phyloP scores from a whole-genome alignment of 2,888 invertebrate genomes.

The Spisula subtruncata region DNA sequence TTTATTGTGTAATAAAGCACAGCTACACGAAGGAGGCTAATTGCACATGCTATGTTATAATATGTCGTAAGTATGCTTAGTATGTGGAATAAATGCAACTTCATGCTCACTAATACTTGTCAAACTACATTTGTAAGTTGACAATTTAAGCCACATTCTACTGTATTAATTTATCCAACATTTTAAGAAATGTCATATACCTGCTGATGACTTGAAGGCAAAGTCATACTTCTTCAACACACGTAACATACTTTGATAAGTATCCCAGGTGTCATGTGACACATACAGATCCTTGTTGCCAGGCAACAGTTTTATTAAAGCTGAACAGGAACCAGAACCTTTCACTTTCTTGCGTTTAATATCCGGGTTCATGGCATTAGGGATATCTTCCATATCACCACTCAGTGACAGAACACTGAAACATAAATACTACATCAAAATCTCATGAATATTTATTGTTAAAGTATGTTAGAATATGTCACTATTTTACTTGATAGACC shows the following conservation, averaged over 20 bases:
- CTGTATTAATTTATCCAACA: no score
- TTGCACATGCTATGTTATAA: no score
- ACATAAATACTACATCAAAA: not conserved
- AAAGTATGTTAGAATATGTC: no score
- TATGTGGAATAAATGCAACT: no score
- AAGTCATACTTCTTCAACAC: slow-evolving; percentile 95
- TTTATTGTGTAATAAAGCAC: no score
- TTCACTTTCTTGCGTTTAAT: slow-evolving; percentile 54
- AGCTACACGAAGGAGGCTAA: no score
- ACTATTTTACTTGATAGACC: no score
- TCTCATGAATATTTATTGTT: slow-evolving; percentile 43
- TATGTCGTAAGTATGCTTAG: no score
- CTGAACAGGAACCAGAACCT: slow-evolving; percentile 90
- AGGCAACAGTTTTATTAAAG: slow-evolving; percentile 91
- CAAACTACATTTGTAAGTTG: no score
- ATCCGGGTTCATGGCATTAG: slow-evolving; percentile 85
- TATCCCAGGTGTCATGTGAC: slow-evolving; percentile 94
- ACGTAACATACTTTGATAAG: slow-evolving; percentile 94
- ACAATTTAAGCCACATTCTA: no score
- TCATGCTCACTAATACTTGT: no score
- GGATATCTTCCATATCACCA: slow-evolving; percentile 93
- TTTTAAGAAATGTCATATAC: no score
- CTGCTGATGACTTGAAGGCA: slow-evolving; percentile 62
- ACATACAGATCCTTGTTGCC: slow-evolving; percentile 90
- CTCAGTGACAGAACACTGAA: slow-evolving; percentile 78